Base-by-base conservation (phyloP, 2,888 invertebrate genomes). In the Melikaiella ostensackeni region DNA sequence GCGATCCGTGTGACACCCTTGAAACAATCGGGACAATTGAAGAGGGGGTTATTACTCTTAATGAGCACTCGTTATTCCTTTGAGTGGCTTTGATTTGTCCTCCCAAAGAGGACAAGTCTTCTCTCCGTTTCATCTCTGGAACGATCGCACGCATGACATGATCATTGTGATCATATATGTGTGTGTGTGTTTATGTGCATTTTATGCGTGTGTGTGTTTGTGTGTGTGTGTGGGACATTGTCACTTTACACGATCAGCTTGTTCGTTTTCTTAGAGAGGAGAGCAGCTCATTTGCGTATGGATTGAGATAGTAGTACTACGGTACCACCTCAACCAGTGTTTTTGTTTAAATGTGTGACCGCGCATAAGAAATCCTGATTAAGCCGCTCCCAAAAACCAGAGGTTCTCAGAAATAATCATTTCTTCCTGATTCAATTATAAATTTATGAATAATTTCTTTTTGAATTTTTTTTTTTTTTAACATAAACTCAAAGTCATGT, bases 51-150 rank as follows among this genome's bases (percentile, higher is more conserved):
- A 90, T 90, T 89, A 88, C 88, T 89, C 88, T 88, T 90, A 90
- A 90, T 89, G 90, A 90, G 87, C 84, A 82, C 87, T 88, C 87
- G 89, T 89, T 89, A 89, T 89, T 90, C 88, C 89, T 90, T 89
- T 89, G 90, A 90, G 89, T 90, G 90, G 89, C 82, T 89, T 81
- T 90, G 90, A 90, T 90, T 90, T 85, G 89, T 80, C 80, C 82
- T 81, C 84, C 80, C 84, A 82, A 76, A 35, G 57, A 66, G 55
- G 30, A 30, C 30, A 30, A 30, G 30, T 4, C 30, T 30, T 30
- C 66, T 61, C 66, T 66, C 75, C 19, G 74, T 38, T 61, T 80
- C 30, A 33, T 70, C 50, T 70, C 50, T 33, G 33, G 13, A 50
- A 50, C 50, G 50, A 70, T 70, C 30, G 30, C 33, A 70, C 50